Percentiles rank a stretch among this genome's conserved stretches.
phyloP scores from a whole-genome alignment of 2,888 invertebrate species.

The Sepioteuthis lessoniana region DNA sequence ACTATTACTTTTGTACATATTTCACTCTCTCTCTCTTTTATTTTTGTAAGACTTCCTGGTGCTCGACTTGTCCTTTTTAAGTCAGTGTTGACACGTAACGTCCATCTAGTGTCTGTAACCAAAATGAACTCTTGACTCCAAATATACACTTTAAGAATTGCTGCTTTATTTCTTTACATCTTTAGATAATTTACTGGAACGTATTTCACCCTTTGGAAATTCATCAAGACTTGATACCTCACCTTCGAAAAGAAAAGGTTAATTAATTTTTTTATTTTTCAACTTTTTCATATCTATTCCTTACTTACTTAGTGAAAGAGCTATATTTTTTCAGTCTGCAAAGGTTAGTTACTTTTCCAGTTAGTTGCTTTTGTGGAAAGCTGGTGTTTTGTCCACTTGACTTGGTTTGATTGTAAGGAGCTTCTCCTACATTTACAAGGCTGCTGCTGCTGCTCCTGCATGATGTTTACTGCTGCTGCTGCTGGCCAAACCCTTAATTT shows the following conservation, averaged over 20 bases:
- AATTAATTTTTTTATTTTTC: constrained; percentile 47
- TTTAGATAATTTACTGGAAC: constrained; percentile 48
- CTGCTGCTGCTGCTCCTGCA: background rate
- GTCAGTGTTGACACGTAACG: constrained; percentile 39
- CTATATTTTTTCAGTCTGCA: constrained; percentile 2
- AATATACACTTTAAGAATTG: constrained; percentile 45
- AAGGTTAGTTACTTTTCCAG: background rate
- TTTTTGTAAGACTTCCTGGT: constrained; percentile 39
- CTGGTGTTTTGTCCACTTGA: background rate
- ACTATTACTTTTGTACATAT: background rate
- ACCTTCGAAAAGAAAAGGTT: constrained; percentile 48
- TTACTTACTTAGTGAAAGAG: constrained; percentile 3
- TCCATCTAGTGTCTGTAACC: constrained; percentile 41
- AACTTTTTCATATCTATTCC: constrained; percentile 47
- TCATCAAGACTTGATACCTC: constrained; percentile 47
- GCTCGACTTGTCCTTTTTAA: constrained; percentile 39
- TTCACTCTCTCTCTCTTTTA: background rate
- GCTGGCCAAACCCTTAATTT: background rate
- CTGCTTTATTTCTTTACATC: constrained; percentile 47
- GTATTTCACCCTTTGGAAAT: constrained; percentile 48
- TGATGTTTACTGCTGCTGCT: background rate
- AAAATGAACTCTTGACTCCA: constrained; percentile 40
- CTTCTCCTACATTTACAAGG: background rate
- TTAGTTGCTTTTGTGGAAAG: constrained; percentile 13
- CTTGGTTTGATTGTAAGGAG: constrained; percentile 21